Conservation (phyloP, 2,113 vertebrate species). For the Ictalurus furcatus region DNA sequence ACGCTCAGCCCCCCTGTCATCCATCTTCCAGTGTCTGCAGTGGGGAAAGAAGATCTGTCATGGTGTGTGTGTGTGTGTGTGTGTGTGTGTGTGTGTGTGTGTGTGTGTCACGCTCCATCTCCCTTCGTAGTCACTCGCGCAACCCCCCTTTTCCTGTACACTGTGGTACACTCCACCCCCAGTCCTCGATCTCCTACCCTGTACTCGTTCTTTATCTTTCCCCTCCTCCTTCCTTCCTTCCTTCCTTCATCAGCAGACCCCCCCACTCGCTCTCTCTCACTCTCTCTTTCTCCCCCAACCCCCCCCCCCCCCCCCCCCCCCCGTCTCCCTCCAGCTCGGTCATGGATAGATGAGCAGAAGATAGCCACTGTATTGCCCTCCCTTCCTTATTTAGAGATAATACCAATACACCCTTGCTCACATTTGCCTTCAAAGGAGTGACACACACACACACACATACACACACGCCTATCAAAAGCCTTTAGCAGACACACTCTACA, state of each 20-base stretch:
- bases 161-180: constrained; percentile 18
- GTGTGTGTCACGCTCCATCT: constrained; percentile 33
- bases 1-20: constrained; percentile 72
- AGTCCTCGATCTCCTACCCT: constrained; percentile 34
- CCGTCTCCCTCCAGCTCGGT: constrained; percentile 11
- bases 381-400: constrained; percentile 46
- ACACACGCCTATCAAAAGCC: neutral
- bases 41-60: constrained; percentile 38
- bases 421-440: constrained; percentile 29
- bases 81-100: neutral
- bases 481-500: neutral
- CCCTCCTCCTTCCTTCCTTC: constrained; percentile 17
- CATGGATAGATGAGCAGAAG: constrained; percentile 41
- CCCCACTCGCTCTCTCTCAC: neutral
- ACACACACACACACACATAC: constrained; percentile 34
- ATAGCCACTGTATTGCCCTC: constrained; percentile 41
- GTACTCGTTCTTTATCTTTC: constrained; percentile 38
- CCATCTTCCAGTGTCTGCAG: constrained; percentile 70
- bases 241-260: constrained; percentile 5
- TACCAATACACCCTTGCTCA: constrained; percentile 20
- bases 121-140: neutral
- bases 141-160: neutral
- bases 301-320: neutral
- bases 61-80: constrained; percentile 45
- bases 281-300: too few relatives aligned